Conservation (phyloP, 2,797 vertebrate genomes). For the Chaetophractus vellerosus region DNA sequence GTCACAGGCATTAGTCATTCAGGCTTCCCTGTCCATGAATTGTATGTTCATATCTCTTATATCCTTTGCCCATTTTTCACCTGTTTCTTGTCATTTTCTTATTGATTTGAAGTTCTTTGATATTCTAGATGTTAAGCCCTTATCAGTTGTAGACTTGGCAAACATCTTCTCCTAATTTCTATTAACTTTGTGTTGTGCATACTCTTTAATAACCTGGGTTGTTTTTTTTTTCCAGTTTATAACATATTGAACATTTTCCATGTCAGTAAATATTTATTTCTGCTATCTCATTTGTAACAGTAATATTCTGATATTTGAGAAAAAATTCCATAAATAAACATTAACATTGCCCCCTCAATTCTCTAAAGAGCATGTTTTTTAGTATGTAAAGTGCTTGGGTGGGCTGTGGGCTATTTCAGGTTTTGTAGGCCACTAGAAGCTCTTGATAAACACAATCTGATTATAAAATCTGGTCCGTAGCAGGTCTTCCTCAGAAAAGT, state of each 20-base stretch:
- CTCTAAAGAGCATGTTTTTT: neutral
- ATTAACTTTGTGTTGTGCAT: neutral
- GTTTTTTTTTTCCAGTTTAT: neutral
- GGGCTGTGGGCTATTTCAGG: neutral
- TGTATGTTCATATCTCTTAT: neutral
- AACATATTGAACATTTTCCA: neutral
- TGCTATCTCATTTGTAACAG: neutral
- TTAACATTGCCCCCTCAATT: neutral
- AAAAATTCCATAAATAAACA: conserved; percentile 13
- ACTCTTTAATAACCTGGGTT: neutral
- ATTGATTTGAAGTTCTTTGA: neutral
- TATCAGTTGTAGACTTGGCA: neutral
- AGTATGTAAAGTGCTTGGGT: neutral
- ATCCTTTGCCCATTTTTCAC: neutral
- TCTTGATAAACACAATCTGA: neutral
- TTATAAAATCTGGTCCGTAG: neutral
- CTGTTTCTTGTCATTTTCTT: neutral
- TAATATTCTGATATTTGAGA: neutral
- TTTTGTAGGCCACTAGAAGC: neutral
- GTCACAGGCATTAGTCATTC: neutral
- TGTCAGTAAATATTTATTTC: neutral
- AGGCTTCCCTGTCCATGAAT: neutral
- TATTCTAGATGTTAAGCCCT: neutral
- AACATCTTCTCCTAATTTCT: neutral
- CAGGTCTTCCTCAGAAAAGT: neutral